Conservation (phyloP, 2,888 invertebrate genomes). For the Megastigmus dorsalis region DNA sequence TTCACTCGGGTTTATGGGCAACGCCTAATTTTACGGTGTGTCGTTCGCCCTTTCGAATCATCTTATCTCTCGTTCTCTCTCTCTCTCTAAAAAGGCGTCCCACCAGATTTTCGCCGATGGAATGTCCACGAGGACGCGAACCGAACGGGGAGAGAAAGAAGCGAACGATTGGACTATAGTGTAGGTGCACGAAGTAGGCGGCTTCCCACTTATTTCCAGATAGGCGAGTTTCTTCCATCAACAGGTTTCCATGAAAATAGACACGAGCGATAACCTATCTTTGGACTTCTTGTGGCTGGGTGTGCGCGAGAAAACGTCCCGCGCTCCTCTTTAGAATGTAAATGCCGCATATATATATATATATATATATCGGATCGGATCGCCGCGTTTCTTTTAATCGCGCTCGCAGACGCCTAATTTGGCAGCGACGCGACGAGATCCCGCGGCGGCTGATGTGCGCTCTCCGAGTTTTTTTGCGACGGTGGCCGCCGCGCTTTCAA, state of each 20-base stretch:
- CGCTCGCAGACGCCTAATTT: slow-evolving; percentile 4
- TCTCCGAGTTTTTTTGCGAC: too few relatives aligned
- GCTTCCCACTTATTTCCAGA: slow-evolving; percentile 17
- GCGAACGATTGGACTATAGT: background rate
- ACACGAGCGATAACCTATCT: slow-evolving; percentile 4
- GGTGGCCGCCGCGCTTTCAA: too few relatives aligned
- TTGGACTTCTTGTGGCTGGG: background rate
- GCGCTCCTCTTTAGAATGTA: slow-evolving; percentile 37
- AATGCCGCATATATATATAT: too few relatives aligned
- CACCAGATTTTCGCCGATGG: background rate
- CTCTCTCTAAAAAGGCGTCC: background rate
- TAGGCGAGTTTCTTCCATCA: background rate
- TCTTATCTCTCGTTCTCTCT: background rate
- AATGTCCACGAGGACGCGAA: too few relatives aligned
- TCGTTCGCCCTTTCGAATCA: background rate
- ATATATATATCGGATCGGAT: too few relatives aligned
- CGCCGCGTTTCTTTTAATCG: slow-evolving; percentile 22
- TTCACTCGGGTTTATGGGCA: background rate
- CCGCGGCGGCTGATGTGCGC: too few relatives aligned
- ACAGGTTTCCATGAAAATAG: slow-evolving; percentile 8
- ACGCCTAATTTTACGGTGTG: slow-evolving; percentile 42
- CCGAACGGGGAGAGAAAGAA: background rate
- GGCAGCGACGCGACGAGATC: too few relatives aligned
- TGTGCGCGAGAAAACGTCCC: background rate
- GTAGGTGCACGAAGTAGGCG: background rate